A percentile compares a stretch with the other conserved stretches of the same genome.
phyloP scores from a whole-genome alignment of 2,888 invertebrate genomes.

The Lepeophtheirus nordmannii region DNA sequence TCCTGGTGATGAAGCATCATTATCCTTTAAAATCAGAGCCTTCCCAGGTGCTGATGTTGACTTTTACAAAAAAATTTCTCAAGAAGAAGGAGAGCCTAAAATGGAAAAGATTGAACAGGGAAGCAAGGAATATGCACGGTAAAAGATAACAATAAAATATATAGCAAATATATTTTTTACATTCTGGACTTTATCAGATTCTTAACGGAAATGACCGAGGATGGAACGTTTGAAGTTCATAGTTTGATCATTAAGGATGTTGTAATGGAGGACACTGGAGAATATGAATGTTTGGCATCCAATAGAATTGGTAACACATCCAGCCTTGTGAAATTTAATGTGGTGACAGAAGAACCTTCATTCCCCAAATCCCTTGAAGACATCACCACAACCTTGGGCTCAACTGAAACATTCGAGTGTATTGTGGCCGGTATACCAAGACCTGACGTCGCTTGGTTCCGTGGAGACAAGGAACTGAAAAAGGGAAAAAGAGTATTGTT shows the following conservation, averaged over 20 bases:
- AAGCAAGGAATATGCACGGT: background rate
- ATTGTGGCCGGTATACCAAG: constrained; percentile 27
- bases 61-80: constrained; percentile 24
- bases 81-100: constrained; percentile 15
- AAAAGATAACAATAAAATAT: background rate
- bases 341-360: constrained; percentile 26
- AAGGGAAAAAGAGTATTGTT: constrained; percentile 26
- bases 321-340: constrained; percentile 39
- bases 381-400: constrained; percentile 19
- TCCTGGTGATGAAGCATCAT: constrained; percentile 59
- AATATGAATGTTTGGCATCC: constrained; percentile 57
- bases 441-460: constrained; percentile 29
- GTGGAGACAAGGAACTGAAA: constrained; percentile 26
- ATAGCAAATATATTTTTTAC: constrained; percentile 14
- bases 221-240: constrained; percentile 39
- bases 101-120: constrained; percentile 16
- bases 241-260: constrained; percentile 55
- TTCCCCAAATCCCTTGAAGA: constrained; percentile 26
- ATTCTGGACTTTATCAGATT: constrained; percentile 34
- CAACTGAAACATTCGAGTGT: constrained; percentile 18
- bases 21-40: constrained; percentile 66
- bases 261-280: constrained; percentile 54
- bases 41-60: constrained; percentile 46
- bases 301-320: constrained; percentile 59
- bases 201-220: constrained; percentile 44